These are phyloP conservation scores for Pterostichus niger DNA, from an alignment of 2,888 invertebrate species.

Conservation along the genomic window DNA sequence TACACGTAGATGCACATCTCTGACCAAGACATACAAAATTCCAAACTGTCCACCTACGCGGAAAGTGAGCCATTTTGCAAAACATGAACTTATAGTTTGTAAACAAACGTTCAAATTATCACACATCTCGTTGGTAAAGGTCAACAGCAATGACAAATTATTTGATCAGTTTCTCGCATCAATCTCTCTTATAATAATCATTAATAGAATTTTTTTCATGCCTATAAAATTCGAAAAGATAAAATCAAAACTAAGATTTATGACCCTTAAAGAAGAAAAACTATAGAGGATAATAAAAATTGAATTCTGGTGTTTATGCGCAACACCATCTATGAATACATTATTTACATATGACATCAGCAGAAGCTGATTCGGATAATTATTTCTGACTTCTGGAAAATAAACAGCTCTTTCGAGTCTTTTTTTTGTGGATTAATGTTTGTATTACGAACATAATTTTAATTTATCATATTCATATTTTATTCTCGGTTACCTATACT, in stretches of 20 bases:
- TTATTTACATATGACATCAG: conserved; percentile 59
- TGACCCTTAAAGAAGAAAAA: conserved; percentile 40
- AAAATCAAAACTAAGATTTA: conserved; percentile 63
- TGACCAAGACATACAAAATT: conserved; percentile 37
- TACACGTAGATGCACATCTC: no score
- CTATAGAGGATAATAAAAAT: conserved; percentile 55
- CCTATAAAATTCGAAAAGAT: conserved; percentile 53
- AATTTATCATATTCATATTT: conserved; percentile 60
- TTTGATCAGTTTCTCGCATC: conserved; percentile 54
- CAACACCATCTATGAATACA: conserved; percentile 55
- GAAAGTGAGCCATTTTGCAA: conserved; percentile 34
- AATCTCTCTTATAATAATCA: conserved; percentile 59
- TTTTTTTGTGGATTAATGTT: conserved; percentile 54
- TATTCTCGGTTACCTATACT: conserved; percentile 28
- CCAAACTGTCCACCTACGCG: conserved; percentile 30
- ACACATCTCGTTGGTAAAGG: conserved; percentile 41
- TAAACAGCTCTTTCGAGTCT: conserved; percentile 39
- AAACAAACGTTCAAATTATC: conserved; percentile 40
- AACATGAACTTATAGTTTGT: conserved; percentile 35
- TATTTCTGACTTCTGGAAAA: conserved; percentile 61
- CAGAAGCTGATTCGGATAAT: conserved; percentile 54
- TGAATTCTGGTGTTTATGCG: conserved; percentile 46
- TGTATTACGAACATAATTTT: conserved; percentile 46
- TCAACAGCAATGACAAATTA: conserved; percentile 57
- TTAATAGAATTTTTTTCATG: conserved; percentile 60